Evolutionary conservation across 2,888 invertebrate species (phyloP).

Genomic region (Horisme vitalbata): DNA sequence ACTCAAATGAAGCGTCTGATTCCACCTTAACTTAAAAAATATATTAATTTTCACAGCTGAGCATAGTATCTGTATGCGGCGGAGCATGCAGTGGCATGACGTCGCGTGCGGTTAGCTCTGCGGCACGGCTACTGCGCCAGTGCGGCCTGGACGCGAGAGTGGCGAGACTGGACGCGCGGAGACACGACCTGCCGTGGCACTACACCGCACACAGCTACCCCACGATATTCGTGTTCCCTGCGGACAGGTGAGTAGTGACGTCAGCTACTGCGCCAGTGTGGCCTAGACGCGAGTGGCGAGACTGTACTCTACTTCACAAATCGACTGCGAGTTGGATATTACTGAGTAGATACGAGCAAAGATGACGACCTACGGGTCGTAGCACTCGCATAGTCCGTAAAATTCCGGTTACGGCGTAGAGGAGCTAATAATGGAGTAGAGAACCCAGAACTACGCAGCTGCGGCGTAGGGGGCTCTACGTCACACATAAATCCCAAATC

Average conservation of each 20-base stretch:
- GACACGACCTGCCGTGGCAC: conserved; percentile 94
- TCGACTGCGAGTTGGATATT: too few relatives aligned
- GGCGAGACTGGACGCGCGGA: conserved; percentile 90
- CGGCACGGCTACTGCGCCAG: conserved; percentile 84
- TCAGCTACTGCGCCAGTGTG: conserved; percentile 81
- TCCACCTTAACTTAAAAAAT: too few relatives aligned
- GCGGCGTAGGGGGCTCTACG: background rate
- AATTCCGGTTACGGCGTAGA: background rate
- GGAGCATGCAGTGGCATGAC: conserved; percentile 89
- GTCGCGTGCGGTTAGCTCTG: conserved; percentile 86
- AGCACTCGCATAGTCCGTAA: too few relatives aligned
- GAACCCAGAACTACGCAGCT: background rate
- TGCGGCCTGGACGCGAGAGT: conserved; percentile 63
- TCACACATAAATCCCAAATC: too few relatives aligned
- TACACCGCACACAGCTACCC: conserved; percentile 91
- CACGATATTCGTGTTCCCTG: conserved; percentile 90
- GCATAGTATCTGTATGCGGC: conserved; percentile 88
- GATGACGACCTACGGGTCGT: too few relatives aligned
- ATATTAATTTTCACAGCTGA: conserved; percentile 77
- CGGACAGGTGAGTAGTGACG: conserved; percentile 84
- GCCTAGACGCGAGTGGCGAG: conserved; percentile 76
- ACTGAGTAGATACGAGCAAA: too few relatives aligned
- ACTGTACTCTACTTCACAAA: too few relatives aligned
- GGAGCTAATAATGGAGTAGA: background rate
- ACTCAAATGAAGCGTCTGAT: too few relatives aligned